Evolutionary conservation across 2,888 invertebrate species (phyloP).

Genomic region (Asteroscopus sphinx): DNA sequence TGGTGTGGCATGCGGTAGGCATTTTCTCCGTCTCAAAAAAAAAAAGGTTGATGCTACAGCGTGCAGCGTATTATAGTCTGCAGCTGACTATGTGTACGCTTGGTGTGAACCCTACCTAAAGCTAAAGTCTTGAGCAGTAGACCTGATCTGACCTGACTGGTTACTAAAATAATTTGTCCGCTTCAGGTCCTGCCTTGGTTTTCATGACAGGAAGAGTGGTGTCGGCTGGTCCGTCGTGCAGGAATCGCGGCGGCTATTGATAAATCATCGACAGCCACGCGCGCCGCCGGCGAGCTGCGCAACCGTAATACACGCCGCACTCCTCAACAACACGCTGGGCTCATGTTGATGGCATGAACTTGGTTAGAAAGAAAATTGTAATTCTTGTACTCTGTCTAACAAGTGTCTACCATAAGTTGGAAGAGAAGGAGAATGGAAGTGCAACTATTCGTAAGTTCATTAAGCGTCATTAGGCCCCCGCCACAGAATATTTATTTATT

Average conservation of each 20-base stretch:
- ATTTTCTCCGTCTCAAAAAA: no score
- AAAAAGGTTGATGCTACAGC: no score
- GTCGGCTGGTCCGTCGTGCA: conserved; percentile 77
- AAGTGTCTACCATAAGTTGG: no score
- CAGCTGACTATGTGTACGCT: no score
- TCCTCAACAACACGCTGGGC: conserved; percentile 40
- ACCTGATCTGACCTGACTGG: background rate
- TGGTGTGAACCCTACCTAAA: no score
- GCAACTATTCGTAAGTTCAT: no score
- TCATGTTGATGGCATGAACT: conserved; percentile 10
- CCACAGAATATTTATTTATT: no score
- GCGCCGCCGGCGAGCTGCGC: conserved; percentile 80
- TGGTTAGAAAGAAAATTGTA: conserved; percentile 12
- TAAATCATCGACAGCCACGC: conserved; percentile 87
- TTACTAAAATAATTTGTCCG: conserved; percentile 35
- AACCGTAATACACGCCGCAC: conserved; percentile 70
- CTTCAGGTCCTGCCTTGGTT: conserved; percentile 56
- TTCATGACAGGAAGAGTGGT: conserved; percentile 75
- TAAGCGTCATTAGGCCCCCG: no score
- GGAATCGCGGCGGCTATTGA: conserved; percentile 81
- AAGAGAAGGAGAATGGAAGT: background rate
- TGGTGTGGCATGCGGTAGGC: no score
- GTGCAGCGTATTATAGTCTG: no score
- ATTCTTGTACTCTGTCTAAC: no score
- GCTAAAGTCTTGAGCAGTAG: no score